Conservation (phyloP, 2,888 invertebrate genomes). For the Lasioglossum vierecki region DNA sequence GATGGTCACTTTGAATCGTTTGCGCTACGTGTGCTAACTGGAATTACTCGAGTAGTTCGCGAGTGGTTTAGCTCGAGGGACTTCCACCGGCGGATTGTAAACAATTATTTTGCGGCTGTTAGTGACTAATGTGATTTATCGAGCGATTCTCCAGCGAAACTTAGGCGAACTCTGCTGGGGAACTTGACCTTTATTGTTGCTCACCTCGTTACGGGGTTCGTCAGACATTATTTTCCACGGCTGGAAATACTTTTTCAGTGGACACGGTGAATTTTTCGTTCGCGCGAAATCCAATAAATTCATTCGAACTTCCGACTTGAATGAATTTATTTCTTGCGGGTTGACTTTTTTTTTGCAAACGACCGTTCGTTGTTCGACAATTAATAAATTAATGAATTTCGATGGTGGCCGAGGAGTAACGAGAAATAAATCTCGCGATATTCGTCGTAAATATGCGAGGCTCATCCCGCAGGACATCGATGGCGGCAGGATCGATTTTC, state of each 20-base stretch:
- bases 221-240: too few species aligned
- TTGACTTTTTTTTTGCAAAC: too few species aligned
- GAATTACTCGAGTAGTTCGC: background rate
- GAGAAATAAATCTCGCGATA: background rate
- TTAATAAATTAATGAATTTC: background rate
- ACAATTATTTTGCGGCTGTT: background rate
- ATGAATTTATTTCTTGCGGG: too few species aligned
- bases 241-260: too few species aligned
- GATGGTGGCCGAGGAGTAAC: background rate
- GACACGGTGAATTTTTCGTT: too few species aligned
- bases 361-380: too few species aligned
- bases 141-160: background rate
- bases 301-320: too few species aligned
- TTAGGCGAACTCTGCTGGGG: background rate
- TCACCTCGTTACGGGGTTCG: background rate
- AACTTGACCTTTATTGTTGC: background rate
- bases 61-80: background rate
- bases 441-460: background rate
- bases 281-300: too few species aligned
- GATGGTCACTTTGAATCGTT: background rate
- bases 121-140: background rate
- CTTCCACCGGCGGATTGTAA: background rate
- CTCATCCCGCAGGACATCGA: background rate
- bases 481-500: constrained; percentile 2
- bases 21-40: background rate